phyloP scores from a whole-genome alignment of 2,888 invertebrate species.

The Gastrophysa polygoni region DNA sequence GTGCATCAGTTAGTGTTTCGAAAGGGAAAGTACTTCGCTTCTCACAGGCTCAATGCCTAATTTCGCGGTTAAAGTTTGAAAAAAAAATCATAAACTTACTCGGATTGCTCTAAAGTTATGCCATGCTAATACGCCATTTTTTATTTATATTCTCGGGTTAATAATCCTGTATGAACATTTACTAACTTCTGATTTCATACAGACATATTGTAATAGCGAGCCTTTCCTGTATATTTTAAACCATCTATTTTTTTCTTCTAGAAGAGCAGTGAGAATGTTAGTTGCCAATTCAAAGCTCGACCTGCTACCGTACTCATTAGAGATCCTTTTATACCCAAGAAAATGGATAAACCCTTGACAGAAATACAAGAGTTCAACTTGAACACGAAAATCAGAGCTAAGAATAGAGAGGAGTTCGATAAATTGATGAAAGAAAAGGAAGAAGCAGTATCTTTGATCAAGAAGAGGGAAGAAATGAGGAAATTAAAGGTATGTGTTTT shows the following conservation, averaged over 20 bases:
- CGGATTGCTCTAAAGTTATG: too few species aligned
- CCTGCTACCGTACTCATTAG: conserved; percentile 67
- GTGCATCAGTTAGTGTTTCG: too few species aligned
- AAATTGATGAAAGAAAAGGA: conserved; percentile 63
- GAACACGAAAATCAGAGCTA: conserved; percentile 69
- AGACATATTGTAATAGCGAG: too few species aligned
- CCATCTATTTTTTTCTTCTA: conserved; percentile 29
- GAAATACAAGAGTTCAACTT: conserved; percentile 64
- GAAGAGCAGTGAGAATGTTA: conserved; percentile 53
- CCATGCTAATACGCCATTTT: too few species aligned
- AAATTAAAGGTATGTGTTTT: background rate
- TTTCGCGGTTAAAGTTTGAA: too few species aligned
- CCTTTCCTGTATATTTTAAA: background rate
- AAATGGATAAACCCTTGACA: conserved; percentile 57
- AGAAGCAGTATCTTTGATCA: conserved; percentile 49
- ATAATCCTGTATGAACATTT: too few species aligned
- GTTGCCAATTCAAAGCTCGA: conserved; percentile 65
- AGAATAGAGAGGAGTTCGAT: conserved; percentile 67
- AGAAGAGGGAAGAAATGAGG: conserved; percentile 26
- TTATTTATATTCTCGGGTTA: too few species aligned
- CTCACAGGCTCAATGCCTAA: too few species aligned
- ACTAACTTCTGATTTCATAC: too few species aligned
- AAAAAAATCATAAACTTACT: too few species aligned
- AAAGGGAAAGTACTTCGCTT: too few species aligned
- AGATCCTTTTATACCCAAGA: conserved; percentile 69